These are phyloP conservation scores for Rhorus exstirpatorius DNA, from an alignment of 2,888 invertebrate genomes.

Conservation along the genomic window DNA sequence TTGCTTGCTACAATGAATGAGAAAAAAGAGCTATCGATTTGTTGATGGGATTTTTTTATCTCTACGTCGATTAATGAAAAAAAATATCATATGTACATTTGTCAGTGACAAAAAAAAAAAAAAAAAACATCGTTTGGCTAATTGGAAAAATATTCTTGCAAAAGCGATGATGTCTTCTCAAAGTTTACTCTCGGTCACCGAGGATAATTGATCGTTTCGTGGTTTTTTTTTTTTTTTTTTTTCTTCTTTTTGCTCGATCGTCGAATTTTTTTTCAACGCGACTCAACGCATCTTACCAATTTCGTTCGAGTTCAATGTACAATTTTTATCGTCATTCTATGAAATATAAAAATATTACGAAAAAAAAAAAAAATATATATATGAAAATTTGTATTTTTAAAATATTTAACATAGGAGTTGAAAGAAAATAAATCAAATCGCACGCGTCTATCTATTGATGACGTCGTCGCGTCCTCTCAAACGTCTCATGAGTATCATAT, in stretches of 20 bases:
- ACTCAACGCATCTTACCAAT: not conserved
- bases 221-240: no score
- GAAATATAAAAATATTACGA: not conserved
- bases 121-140: not conserved
- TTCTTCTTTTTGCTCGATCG: conserved; percentile 11
- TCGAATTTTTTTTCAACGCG: not conserved
- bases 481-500: conserved; percentile 85
- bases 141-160: conserved; percentile 5
- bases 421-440: not conserved
- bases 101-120: not conserved
- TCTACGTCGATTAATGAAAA: not conserved
- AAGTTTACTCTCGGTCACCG: no score
- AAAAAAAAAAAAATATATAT: not conserved
- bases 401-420: no score
- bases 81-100: conserved; percentile 3
- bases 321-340: not conserved
- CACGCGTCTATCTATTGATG: conserved; percentile 76
- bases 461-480: conserved; percentile 85
- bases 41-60: not conserved
- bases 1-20: no score
- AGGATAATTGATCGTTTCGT: no score
- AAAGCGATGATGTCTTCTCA: no score
- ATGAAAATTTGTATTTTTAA: not conserved
- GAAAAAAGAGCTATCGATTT: conserved; percentile 2
- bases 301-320: not conserved